phyloP scores from a whole-genome alignment of 2,888 invertebrate genomes.

The Taphrorychus bicolor region DNA sequence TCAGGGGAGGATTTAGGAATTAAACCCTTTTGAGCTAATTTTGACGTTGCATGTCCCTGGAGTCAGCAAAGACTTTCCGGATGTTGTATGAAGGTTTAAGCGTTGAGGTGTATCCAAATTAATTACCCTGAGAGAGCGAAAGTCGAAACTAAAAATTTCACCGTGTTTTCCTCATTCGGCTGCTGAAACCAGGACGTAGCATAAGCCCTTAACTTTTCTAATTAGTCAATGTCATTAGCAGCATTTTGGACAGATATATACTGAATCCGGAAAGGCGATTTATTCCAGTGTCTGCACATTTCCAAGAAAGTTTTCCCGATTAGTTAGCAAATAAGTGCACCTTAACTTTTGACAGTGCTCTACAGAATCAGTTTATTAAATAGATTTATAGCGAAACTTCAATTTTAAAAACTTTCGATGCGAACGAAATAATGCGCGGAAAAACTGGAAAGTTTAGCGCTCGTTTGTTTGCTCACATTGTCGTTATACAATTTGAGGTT shows the following conservation, averaged over 20 bases:
- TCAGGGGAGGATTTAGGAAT: neutral
- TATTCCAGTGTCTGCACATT: conserved; percentile 31
- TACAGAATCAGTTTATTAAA: neutral
- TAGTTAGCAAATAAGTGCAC: conserved; percentile 33
- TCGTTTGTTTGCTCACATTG: neutral
- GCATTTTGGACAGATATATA: conserved; percentile 26
- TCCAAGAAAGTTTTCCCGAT: conserved; percentile 30
- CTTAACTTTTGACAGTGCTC: conserved; percentile 14
- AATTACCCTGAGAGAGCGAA: conserved; percentile 7
- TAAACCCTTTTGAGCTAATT: neutral
- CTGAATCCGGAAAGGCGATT: conserved; percentile 30
- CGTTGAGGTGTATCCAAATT: neutral
- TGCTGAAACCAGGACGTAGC: conserved; percentile 10
- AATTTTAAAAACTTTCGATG: neutral
- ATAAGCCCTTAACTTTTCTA: conserved; percentile 26
- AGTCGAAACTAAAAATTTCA: conserved; percentile 3
- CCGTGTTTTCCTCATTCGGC: neutral
- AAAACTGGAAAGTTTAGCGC: neutral
- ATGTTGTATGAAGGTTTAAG: neutral
- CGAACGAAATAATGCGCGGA: too few relatives aligned
- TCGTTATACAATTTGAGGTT: neutral
- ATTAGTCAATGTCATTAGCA: conserved; percentile 35
- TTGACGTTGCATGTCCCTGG: neutral
- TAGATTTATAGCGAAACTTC: neutral
- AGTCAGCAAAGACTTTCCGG: neutral